These are phyloP conservation scores for Stictonetta naevosa DNA, from an alignment of 2,113 vertebrate species.

Conservation along the genomic window DNA sequence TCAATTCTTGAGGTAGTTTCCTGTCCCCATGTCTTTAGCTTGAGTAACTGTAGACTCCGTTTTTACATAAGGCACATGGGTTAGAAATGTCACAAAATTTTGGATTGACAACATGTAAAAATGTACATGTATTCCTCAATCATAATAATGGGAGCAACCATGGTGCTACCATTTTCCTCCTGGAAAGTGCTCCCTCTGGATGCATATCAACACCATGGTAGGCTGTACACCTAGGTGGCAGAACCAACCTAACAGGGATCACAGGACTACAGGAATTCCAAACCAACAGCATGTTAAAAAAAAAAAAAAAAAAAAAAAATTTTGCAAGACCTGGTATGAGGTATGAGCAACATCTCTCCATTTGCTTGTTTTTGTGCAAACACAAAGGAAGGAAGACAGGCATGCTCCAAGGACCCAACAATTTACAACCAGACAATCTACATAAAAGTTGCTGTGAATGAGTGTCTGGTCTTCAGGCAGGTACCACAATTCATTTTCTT, in stretches of 20 bases:
- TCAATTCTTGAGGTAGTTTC: not conserved
- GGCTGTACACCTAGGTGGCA: not conserved
- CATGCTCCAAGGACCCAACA: not conserved
- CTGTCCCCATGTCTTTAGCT: not conserved
- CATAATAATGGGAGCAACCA: not conserved
- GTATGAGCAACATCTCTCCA: not conserved
- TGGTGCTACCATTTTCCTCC: not conserved
- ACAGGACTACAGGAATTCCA: not conserved
- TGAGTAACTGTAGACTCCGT: not conserved
- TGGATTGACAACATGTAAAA: not conserved
- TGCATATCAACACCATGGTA: not conserved
- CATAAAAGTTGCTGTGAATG: not conserved
- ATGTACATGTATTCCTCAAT: fast-evolving
- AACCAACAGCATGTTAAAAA: not conserved
- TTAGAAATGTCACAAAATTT: not conserved
- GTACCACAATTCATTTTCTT: not conserved
- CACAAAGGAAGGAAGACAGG: not conserved
- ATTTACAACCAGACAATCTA: not conserved
- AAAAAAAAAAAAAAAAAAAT: not conserved
- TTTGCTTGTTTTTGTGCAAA: not conserved
- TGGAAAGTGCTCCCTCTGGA: not conserved
- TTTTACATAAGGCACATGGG: not conserved
- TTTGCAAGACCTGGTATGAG: not conserved
- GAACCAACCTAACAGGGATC: not conserved
- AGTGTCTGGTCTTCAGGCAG: not conserved